phyloP scores from a whole-genome alignment of 2,113 vertebrate genomes.

The Dermatemys mawii region DNA sequence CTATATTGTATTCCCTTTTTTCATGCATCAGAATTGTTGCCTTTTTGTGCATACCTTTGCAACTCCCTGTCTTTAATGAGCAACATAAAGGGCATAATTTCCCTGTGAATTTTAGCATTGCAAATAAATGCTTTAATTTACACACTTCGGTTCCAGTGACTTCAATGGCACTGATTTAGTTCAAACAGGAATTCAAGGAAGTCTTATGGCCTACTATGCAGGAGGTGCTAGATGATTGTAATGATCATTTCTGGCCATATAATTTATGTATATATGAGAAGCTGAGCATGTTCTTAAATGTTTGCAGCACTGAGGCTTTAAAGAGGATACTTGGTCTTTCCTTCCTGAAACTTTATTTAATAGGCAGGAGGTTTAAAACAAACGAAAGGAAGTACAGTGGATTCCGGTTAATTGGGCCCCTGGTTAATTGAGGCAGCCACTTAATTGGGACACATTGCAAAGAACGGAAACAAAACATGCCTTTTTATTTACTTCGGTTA shows the following conservation, averaged over 20 bases:
- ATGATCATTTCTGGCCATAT: neutral
- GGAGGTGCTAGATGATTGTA: no score
- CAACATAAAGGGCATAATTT: neutral
- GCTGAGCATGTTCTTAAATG: neutral
- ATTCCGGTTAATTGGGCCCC: no score
- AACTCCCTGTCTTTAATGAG: neutral
- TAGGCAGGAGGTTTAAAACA: neutral
- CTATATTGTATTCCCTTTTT: neutral
- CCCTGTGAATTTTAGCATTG: neutral
- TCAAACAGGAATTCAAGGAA: neutral
- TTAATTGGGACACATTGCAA: no score
- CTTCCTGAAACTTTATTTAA: neutral
- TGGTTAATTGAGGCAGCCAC: no score
- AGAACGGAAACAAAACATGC: no score
- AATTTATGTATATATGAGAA: neutral
- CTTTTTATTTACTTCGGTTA: no score
- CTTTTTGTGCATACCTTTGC: neutral
- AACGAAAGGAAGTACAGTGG: neutral
- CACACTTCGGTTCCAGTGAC: neutral
- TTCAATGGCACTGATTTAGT: neutral
- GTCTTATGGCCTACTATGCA: neutral
- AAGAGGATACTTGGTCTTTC: rapidly evolving
- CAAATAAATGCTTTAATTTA: neutral
- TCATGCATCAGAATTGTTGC: neutral
- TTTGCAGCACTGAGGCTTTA: neutral